Percentiles rank a stretch among this genome's conserved stretches.
phyloP scores from a whole-genome alignment of 2,113 vertebrate genomes.

The Ursus arctos region DNA sequence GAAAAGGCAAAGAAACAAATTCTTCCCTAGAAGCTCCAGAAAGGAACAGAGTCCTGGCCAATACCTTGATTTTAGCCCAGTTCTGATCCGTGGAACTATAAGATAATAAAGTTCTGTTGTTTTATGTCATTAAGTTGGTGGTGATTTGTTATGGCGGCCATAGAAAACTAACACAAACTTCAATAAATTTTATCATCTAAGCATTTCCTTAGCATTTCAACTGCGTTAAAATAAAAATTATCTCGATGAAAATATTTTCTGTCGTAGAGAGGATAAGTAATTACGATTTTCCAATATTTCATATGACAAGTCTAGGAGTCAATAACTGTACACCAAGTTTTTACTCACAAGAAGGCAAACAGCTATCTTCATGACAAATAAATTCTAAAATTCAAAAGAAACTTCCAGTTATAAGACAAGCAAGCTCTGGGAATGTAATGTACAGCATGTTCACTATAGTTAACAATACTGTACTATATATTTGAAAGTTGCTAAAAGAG shows the following conservation, averaged over 20 bases:
- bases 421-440: background rate
- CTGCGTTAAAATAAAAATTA: conserved; percentile 1
- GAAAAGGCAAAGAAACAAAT: background rate
- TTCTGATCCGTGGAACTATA: background rate
- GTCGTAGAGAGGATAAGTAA: background rate
- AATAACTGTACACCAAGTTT: background rate
- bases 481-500: background rate
- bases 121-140: background rate
- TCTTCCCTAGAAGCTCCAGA: background rate
- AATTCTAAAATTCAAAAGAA: conserved; percentile 39
- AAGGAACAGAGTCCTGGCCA: background rate
- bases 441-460: background rate
- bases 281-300: background rate
- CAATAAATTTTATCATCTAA: background rate
- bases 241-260: conserved; percentile 34
- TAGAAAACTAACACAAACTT: background rate
- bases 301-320: background rate
- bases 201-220: background rate
- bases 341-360: background rate
- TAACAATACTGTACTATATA: background rate
- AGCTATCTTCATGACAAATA: background rate
- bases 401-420: background rate
- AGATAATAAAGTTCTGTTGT: conserved; percentile 1
- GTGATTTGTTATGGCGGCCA: background rate
- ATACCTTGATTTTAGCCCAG: background rate